Evolutionary conservation across 2,888 invertebrate species (phyloP), one percentile per base, ranked within the genome.

Genomic region (Ormyrus rosae): DNA sequence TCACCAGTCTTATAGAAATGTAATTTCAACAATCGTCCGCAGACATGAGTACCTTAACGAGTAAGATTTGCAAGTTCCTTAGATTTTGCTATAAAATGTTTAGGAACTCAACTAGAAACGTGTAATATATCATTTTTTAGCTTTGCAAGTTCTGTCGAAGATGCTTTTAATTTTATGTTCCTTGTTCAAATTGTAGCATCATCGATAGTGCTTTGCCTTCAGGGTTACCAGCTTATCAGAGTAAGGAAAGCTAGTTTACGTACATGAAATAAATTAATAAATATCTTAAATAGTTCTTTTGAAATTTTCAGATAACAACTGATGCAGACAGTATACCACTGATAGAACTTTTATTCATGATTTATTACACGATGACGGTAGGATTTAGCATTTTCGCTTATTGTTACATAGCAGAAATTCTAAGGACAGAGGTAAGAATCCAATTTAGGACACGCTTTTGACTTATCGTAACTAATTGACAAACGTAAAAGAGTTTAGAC

Each of bases 81-180:
- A 19, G 1, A 19, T 19, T 19, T 19, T 19, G 19, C 19, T 1
- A 1, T 19, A 19, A 19, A 19, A 19, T 19, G 19, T 19, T 19
- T 19, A 19, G 19, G 19, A 19, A 53, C 53, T 53, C 10, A 1
- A 0, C 8, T 53, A 10, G 10, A 10, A 9, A 2, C 7, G 10
- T 9, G 1, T 53, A 53, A 53, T 53, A 9, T 10, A 10, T 10
- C 1, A 53, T 9, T 9, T 53, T 19, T 19, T 19, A 19, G 19
- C 0, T 19, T 19, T 19, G 19, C 19, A 19, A 19, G 19, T 19
- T 19, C 19, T 19, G 19, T 19, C 19, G 19, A 19, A 19, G 19
- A 19, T 1, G 19, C 19, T 19, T 88, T 87, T 82, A 87, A 85
- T 70, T 51, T 78, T 75, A 84, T 87, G 83, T 82, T 87, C 6